A percentile compares a stretch with the other conserved stretches of the same genome.
These are phyloP conservation scores for Centropyge bicolor DNA, from an alignment of 2,797 vertebrate genomes.

Conservation along the genomic window DNA sequence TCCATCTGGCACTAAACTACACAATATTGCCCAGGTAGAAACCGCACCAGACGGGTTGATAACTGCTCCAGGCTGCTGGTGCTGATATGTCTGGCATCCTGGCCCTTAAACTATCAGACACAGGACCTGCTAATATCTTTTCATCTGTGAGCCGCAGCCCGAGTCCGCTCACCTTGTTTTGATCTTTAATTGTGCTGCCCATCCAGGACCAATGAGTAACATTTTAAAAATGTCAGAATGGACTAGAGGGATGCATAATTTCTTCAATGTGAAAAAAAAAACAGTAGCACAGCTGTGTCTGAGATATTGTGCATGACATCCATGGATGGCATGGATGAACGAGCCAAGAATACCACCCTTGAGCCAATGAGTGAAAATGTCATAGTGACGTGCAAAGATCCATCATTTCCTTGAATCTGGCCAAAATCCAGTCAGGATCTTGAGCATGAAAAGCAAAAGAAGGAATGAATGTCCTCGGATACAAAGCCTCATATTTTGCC, in stretches of 20 bases:
- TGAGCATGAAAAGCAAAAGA: constrained; percentile 1
- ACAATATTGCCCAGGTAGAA: constrained; percentile 77
- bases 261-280: background rate
- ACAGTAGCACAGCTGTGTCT: constrained; percentile 2
- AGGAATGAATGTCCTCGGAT: background rate
- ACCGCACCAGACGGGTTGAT: constrained; percentile 63
- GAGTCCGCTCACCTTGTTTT: constrained; percentile 11
- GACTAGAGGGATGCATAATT: background rate
- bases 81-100: constrained; percentile 56
- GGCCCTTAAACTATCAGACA: constrained; percentile 16
- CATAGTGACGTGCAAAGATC: constrained; percentile 21
- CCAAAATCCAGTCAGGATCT: constrained; percentile 21
- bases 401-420: constrained; percentile 17
- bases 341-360: constrained; percentile 19
- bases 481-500: background rate
- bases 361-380: constrained; percentile 43
- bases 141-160: constrained; percentile 14
- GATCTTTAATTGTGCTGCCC: background rate
- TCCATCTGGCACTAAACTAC: constrained; percentile 74
- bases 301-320: constrained; percentile 30
- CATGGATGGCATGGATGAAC: constrained; percentile 30
- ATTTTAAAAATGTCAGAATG: background rate
- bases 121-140: constrained; percentile 9
- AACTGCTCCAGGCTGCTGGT: constrained; percentile 55
- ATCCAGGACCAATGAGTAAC: background rate